Percentiles rank a stretch among this genome's conserved stretches.
Conservation (phyloP, 2,797 vertebrate species). For the Natrix natrix region DNA sequence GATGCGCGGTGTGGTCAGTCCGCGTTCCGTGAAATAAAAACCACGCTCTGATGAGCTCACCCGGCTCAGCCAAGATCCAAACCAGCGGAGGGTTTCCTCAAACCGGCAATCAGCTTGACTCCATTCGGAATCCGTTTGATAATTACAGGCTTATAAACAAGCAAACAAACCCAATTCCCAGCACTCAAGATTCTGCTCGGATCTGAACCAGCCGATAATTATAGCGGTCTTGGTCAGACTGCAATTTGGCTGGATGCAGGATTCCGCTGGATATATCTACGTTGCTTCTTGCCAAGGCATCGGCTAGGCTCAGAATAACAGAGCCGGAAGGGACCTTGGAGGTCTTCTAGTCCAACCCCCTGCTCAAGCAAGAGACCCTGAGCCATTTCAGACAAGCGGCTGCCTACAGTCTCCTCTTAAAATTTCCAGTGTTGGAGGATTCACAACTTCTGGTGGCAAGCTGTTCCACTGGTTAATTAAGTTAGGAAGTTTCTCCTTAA, state of each 20-base stretch:
- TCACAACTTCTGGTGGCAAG: no score
- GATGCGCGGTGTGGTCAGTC: background rate
- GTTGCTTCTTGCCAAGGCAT: background rate
- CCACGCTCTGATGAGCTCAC: background rate
- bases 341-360: background rate
- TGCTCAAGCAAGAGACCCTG: background rate
- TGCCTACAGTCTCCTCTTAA: no score
- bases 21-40: background rate
- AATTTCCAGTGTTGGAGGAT: no score
- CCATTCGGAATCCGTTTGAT: background rate
- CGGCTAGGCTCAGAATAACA: background rate
- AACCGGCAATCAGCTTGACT: background rate
- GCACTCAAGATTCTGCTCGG: background rate
- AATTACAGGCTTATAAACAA: background rate
- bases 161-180: background rate
- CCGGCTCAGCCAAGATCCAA: background rate
- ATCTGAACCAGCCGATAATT: background rate
- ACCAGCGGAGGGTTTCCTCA: background rate
- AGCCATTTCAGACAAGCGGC: fast-evolving
- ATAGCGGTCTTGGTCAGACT: no score
- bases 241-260: background rate
- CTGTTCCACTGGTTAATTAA: no score
- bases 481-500: no score
- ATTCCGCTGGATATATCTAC: background rate
- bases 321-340: background rate